A percentile compares a stretch with the other conserved stretches of the same genome.
These are phyloP conservation scores for fruit fly (Drosophila melanogaster) DNA, from an alignment of 1,140 invertebrate genomes.

Conservation along the genomic window DNA sequence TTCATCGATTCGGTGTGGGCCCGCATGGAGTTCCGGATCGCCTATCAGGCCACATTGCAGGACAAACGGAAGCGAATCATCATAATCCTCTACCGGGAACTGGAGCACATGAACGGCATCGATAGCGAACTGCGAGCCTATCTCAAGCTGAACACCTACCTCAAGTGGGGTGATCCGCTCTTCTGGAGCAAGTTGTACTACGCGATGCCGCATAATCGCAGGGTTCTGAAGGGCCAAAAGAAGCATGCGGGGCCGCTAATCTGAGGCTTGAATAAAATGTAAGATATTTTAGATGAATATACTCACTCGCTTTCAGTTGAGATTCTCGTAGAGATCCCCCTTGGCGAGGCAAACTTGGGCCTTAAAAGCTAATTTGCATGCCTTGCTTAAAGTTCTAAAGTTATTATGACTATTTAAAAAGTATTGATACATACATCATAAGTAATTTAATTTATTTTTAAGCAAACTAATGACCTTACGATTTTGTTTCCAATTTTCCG, in stretches of 20 bases:
- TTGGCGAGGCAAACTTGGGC: no score
- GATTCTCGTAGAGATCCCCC: no score
- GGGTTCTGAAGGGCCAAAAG: constrained; percentile 70
- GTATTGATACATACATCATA: background rate
- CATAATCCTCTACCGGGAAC: constrained; percentile 91
- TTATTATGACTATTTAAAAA: no score
- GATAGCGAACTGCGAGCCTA: constrained; percentile 91
- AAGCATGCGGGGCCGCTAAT: constrained; percentile 70
- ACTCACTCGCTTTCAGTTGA: constrained; percentile 1
- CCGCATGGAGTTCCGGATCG: constrained; percentile 92
- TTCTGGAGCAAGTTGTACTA: constrained; percentile 94
- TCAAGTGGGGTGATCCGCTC: constrained; percentile 92
- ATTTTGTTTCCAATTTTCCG: background rate
- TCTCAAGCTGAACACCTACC: constrained; percentile 93
- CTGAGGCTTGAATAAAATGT: constrained; percentile 6
- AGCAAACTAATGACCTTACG: background rate
- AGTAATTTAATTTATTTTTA: background rate
- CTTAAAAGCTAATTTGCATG: no score
- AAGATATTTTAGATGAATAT: constrained; percentile 2
- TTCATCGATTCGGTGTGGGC: constrained; percentile 94
- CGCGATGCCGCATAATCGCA: constrained; percentile 86
- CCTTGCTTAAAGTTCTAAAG: no score
- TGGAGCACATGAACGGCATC: constrained; percentile 87
- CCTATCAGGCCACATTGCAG: constrained; percentile 90
- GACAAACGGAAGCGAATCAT: constrained; percentile 91